Base-by-base conservation (phyloP, 2,113 vertebrate species). In the Prunella fulvescens region DNA sequence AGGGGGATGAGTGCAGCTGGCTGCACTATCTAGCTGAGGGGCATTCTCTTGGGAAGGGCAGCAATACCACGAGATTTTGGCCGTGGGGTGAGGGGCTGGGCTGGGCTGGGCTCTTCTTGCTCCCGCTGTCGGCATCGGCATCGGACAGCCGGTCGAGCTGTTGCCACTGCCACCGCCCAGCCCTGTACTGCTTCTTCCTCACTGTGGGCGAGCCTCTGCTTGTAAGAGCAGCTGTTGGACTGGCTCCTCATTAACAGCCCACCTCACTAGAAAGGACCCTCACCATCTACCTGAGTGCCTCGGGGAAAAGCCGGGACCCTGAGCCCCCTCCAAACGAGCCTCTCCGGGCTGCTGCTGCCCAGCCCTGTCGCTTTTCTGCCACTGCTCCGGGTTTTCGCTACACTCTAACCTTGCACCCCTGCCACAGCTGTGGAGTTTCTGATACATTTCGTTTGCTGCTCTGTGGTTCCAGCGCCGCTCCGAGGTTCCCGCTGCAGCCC, bases 61-160 rank as follows among this genome's bases (percentile, higher is more conserved):
- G 39, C 40, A 61, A 22, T 11, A 37, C 20, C 47, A 11, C 0
- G 2, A 44, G 33, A 44, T 72, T 72, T 72, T 72, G 47, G 39
- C 33, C 33, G 39, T 6, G 16, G 15, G 1, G 8, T 22, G 22
- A 54, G 22, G 33, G 47, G 26, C 20, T 62, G 47, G 33, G 25
- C 31, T 61, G 9, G 6, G 25, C 31, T 61, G 9, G 6, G 20
- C 11, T 26, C 13, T 26, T 37, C 31, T 24, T n/a, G 53, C 9
- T n/a, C 23, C 33, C 10, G 12, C 54, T 24, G 29, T 12, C 2
- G 0, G 5, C 20, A 35, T 35, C 0, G 0, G 7, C 39, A 29
- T 19, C 47, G 35, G 25, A 50, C 2, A 1, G 17, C 20, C 1
- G 0, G 13, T 44, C 1, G 1, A 53, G 13, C 39, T 26, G 31